Evolutionary conservation across 1,140 invertebrate species (phyloP), one percentile per base, ranked within the genome.

Genomic region (Micrasema minimum): DNA sequence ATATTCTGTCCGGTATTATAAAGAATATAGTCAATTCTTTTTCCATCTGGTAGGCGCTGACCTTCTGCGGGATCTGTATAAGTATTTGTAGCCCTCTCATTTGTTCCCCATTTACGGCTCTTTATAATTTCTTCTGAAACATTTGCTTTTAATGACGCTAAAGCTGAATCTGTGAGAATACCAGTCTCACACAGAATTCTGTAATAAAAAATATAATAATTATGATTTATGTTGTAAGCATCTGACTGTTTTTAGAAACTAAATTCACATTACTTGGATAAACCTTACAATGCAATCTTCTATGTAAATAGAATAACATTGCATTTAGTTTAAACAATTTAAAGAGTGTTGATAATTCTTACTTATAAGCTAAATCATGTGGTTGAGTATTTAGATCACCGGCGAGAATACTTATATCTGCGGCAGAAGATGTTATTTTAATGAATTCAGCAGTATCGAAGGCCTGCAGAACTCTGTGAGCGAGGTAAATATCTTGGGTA

Each of bases 361-460:
- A 88, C 86, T 85, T 89, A 79, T 94, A 97, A 9, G 94, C 91
- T 59, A 98, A 85, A 80, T 97, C 93, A 20, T 88, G 87, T 4
- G 96, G 94, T 78, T 93, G 92, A 2, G 94, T 90, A 82, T 99
- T 99, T 5, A 98, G 89, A 85, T 99, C 97, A 6, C 97, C 97
- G 37, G 91, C 94, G 62, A 98, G 82, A 77, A 99, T 90, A 16
- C 91, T 89, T 11, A 95, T 81, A 84, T 97, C 93, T 48, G 92
- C 91, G 72, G 86, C 84, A 7, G 87, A 85, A 50, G 91, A 90
- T 0, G 96, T 98, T 70, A 94, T 85, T 72, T 91, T 90, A 38
- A 99, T 91, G 81, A 99, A 96, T 84, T 98, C 95, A 65, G 94
- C 93, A 59, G 95, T 93, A 78, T 98, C 95, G 82, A 96, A 96